phyloP scores from a whole-genome alignment of 2,888 invertebrate genomes.

The Bombyx huttoni region DNA sequence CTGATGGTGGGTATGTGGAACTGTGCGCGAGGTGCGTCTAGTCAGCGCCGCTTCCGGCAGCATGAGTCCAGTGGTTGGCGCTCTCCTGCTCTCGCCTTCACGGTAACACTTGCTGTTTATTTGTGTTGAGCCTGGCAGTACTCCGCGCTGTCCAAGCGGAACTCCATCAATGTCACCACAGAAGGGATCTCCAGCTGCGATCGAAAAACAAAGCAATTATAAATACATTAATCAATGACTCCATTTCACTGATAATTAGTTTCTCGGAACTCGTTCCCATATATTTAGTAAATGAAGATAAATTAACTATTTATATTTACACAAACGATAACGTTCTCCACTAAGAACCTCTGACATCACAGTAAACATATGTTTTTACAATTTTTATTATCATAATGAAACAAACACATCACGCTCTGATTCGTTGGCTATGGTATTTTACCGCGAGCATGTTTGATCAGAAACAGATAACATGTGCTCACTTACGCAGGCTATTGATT shows the following conservation, averaged over 20 bases:
- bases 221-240: not conserved
- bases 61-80: slow-evolving; percentile 49
- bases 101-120: slow-evolving; percentile 74
- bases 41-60: slow-evolving; percentile 46
- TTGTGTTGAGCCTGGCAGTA: slow-evolving; percentile 99
- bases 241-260: no score
- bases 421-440: not conserved
- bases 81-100: slow-evolving; percentile 35
- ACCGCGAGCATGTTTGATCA: slow-evolving; percentile 6
- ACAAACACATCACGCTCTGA: slow-evolving; percentile 3
- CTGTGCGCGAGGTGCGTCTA: slow-evolving; percentile 44
- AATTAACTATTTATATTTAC: not conserved
- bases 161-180: slow-evolving; percentile 97
- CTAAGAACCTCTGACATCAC: not conserved
- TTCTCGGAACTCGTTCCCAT: not conserved
- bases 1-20: slow-evolving; percentile 48
- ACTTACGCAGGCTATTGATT: slow-evolving; percentile 11
- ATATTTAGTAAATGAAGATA: not conserved
- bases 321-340: not conserved
- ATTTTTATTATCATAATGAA: not conserved
- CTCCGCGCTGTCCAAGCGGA: slow-evolving; percentile 98
- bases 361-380: not conserved
- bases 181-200: slow-evolving; percentile 89
- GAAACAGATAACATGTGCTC: slow-evolving; percentile 7
- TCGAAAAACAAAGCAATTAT: slow-evolving; percentile 14